Conservation (phyloP, 2,888 invertebrate genomes). For the Asteroscopus sphinx region DNA sequence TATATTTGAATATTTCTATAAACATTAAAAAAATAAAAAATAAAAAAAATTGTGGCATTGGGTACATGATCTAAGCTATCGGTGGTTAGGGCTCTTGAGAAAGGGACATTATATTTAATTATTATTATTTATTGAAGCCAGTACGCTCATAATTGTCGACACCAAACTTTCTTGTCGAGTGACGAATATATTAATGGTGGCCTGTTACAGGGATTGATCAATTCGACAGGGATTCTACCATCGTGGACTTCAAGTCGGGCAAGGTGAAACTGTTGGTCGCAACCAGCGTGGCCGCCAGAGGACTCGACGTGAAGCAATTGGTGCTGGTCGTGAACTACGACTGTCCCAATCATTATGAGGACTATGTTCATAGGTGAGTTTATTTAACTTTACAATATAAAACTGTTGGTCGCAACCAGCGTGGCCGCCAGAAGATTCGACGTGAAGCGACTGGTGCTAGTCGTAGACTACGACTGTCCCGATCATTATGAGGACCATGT, state of each 20-base stretch:
- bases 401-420: not conserved
- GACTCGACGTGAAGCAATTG: constrained; percentile 99
- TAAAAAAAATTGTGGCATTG: too few species aligned
- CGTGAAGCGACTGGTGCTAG: not conserved
- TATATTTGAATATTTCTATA: too few species aligned
- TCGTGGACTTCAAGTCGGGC: constrained; percentile 98
- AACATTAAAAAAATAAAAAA: too few species aligned
- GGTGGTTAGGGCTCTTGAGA: too few species aligned
- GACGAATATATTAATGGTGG: constrained; percentile 81
- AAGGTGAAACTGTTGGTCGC: constrained; percentile 98
- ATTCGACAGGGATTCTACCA: constrained; percentile 99
- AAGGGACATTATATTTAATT: too few species aligned
- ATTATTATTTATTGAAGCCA: constrained; percentile 5
- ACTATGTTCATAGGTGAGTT: constrained; percentile 96
- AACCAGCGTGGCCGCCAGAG: constrained; percentile 99
- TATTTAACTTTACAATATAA: not conserved
- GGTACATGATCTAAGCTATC: too few species aligned
- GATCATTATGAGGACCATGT: too few species aligned
- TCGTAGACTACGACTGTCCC: too few species aligned
- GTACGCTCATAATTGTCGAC: constrained; percentile 61
- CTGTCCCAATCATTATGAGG: constrained; percentile 99
- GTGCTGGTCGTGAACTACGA: constrained; percentile 99
- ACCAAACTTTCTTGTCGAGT: constrained; percentile 55
- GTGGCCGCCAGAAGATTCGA: not conserved
- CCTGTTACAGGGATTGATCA: constrained; percentile 97